Evolutionary conservation across 1,140 invertebrate species (phyloP), one percentile per base, ranked within the genome.

Genomic region (Drosophila varians): DNA sequence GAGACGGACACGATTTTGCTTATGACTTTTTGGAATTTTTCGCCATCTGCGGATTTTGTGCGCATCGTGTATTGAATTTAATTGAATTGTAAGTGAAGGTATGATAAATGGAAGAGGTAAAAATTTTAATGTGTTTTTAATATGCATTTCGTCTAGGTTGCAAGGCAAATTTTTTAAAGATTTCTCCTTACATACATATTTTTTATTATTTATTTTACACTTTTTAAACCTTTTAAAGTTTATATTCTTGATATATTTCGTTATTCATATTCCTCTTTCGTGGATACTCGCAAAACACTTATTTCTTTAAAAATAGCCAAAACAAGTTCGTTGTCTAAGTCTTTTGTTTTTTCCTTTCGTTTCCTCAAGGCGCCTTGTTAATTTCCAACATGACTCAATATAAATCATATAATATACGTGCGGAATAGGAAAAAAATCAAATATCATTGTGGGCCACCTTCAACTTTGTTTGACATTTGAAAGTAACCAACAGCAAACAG

Each of bases 381-480:
- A 61, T 73, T 72, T 68, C 28, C 55, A 82, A 66, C 73, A 76
- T 86, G 80, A 86, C 80, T 84, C 75, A 86, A 84, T 86, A 79
- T 76, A 84, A 75, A 83, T 83, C 75, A 83, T 75, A 77, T 45
- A 61, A 42, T 46, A 65, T 21, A 12, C 34, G 60, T 28, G 60
- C 34, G 12, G 62, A 36, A 21, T 26, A 38, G 26, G 11, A 18
- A 52, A 66, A 52, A 66, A 52, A 51, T 66, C 62, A 75, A 75
- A 73, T 86, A 76, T 70, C 62, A 84, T 64, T 78, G 79, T 57
- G 71, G 76, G 74, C 80, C 82, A 87, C 82, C 82, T 87, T 87
- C 82, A 87, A 87, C 82, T 87, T 73, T 70, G 54, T 72, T 87
- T 87, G 82, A 82, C 82, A 87, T 87, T 87, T 87, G 82, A 87